Conservation (phyloP, 2,113 vertebrate genomes). For the Thomomys bottae region DNA sequence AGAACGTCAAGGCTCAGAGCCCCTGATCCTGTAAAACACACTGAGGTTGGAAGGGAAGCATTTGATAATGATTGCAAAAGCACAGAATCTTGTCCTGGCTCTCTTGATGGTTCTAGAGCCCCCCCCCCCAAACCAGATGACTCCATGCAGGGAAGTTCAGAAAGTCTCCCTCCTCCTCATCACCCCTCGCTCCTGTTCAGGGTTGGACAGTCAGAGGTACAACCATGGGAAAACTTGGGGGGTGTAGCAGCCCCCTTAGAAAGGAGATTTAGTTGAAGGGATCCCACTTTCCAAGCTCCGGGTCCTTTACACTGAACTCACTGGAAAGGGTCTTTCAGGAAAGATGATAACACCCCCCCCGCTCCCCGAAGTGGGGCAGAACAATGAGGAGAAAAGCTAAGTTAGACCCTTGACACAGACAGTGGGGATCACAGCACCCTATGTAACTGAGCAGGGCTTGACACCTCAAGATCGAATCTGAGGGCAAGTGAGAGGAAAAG, state of each 20-base stretch:
- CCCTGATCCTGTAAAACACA: background rate
- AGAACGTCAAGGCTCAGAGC: background rate
- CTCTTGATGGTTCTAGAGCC: fast-evolving
- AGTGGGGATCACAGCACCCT: background rate
- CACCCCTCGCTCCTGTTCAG: too few relatives aligned
- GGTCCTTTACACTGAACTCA: background rate
- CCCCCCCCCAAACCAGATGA: background rate
- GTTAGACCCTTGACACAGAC: background rate
- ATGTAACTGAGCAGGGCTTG: fast-evolving
- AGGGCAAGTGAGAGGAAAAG: background rate
- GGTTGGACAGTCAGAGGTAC: fast-evolving
- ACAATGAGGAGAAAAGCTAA: background rate
- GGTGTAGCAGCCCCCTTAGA: background rate
- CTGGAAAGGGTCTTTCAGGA: constrained; percentile 3
- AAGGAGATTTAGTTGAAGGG: background rate
- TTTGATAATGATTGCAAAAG: background rate
- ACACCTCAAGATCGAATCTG: fast-evolving
- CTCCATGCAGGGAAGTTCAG: background rate
- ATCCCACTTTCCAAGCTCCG: background rate
- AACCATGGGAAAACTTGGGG: fast-evolving
- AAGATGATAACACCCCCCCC: background rate
- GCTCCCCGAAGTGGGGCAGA: background rate
- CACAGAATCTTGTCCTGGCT: background rate
- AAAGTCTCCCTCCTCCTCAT: background rate
- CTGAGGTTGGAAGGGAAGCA: background rate